Percentiles rank a stretch among this genome's conserved stretches.
Evolutionary conservation across 2,797 vertebrate species (phyloP).

Genomic region (Tinamus major): DNA sequence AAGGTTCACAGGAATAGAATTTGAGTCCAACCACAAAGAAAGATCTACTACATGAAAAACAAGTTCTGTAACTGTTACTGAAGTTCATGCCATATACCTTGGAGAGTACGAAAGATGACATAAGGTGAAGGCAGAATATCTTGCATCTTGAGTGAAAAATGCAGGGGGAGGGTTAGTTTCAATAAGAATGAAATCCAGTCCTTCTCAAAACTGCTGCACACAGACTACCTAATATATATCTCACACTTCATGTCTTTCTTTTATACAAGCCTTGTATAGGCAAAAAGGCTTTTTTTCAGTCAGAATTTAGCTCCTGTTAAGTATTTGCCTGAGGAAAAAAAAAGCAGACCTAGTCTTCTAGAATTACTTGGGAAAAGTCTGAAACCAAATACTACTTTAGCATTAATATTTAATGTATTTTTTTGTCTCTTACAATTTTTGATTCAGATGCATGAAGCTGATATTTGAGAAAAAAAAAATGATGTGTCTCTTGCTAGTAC

Average conservation of each 20-base stretch:
- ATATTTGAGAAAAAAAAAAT: neutral
- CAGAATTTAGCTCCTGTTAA: neutral
- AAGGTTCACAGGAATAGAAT: neutral
- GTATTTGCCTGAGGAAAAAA: neutral
- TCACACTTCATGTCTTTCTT: neutral
- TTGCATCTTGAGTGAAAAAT: neutral
- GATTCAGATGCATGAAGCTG: neutral
- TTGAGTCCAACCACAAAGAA: neutral
- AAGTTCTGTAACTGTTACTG: neutral
- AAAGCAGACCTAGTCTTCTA: neutral
- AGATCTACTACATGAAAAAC: neutral
- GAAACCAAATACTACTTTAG: neutral
- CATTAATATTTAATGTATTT: neutral
- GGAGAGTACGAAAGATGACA: conserved; percentile 4
- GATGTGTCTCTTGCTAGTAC: neutral
- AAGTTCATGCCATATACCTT: neutral
- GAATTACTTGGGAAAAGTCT: neutral
- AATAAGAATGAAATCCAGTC: neutral
- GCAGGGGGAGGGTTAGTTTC: neutral
- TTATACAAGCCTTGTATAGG: neutral
- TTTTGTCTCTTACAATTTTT: neutral
- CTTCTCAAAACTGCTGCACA: neutral
- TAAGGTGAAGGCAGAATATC: neutral
- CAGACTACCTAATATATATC: neutral
- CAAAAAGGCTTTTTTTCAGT: neutral